A percentile compares a stretch with the other conserved stretches of the same genome.
These are phyloP conservation scores for Cheirogaleus medius DNA, from an alignment of 2,113 vertebrate species.

Conservation along the genomic window DNA sequence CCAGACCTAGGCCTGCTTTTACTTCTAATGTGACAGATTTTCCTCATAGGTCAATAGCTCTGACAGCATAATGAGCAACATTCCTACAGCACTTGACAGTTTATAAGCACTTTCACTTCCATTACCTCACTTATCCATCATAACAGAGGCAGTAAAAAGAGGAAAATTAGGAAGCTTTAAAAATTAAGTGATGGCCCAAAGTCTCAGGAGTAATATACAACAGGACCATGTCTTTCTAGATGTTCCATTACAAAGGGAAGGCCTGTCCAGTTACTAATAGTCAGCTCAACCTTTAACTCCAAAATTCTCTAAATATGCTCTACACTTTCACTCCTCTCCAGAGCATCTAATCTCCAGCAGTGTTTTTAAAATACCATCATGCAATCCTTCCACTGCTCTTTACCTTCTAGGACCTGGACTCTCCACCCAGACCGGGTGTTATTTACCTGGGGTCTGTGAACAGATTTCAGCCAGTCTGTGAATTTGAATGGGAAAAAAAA, in stretches of 20 bases:
- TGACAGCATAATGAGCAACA: not conserved
- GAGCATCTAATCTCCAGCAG: not conserved
- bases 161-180: not conserved
- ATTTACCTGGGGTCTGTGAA: not conserved
- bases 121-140: not conserved
- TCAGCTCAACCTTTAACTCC: not conserved
- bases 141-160: not conserved
- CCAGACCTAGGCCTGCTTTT: not conserved
- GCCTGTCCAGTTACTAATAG: not conserved
- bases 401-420: not conserved
- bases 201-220: not conserved
- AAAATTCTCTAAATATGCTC: not conserved
- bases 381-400: not conserved
- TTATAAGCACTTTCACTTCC: not conserved
- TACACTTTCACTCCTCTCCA: not conserved
- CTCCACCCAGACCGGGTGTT: not conserved
- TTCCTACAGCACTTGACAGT: not conserved
- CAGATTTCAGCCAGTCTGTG: not conserved
- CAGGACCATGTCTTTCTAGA: not conserved
- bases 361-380: not conserved
- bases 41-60: not conserved
- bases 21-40: not conserved
- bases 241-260: not conserved
- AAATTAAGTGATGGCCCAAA: not conserved
- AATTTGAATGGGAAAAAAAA: not conserved